Percentiles rank a stretch among this genome's conserved stretches.
phyloP scores from a whole-genome alignment of 2,888 invertebrate genomes.

The Ormyrus labotus region DNA sequence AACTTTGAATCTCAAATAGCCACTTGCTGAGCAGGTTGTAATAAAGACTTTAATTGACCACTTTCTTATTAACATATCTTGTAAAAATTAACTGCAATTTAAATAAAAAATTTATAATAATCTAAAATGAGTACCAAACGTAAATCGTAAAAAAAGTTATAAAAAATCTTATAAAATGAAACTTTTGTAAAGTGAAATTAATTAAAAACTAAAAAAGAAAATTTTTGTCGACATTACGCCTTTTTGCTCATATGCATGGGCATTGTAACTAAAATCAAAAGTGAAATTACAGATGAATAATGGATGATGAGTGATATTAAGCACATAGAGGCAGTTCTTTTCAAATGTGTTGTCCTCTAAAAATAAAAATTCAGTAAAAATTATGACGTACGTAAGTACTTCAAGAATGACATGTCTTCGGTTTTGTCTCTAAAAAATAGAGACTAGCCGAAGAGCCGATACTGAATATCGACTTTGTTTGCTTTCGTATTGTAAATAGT shows the following conservation, averaged over 20 bases:
- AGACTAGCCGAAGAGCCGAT: slow-evolving; percentile 20
- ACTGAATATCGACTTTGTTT: not conserved
- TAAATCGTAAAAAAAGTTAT: not conserved
- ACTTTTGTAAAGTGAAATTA: not conserved
- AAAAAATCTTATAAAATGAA: not conserved
- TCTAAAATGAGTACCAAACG: not conserved
- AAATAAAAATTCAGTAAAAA: slow-evolving; percentile 50
- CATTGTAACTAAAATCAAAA: slow-evolving; percentile 55
- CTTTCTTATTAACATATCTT: not conserved
- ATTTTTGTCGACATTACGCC: slow-evolving; percentile 15
- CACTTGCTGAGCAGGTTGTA: slow-evolving; percentile 37
- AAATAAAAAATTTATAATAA: slow-evolving; percentile 9
- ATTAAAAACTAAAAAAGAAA: not conserved
- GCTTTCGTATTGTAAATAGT: not conserved
- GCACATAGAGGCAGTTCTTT: slow-evolving; percentile 63
- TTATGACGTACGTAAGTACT: slow-evolving; percentile 39
- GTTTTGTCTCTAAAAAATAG: slow-evolving; percentile 22
- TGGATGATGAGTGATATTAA: slow-evolving; percentile 66
- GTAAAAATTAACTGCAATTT: not conserved
- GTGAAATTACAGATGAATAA: slow-evolving; percentile 60
- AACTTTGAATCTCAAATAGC: slow-evolving; percentile 69
- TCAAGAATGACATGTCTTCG: slow-evolving; percentile 35
- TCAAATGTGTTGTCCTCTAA: slow-evolving; percentile 55
- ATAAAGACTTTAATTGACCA: slow-evolving; percentile 30
- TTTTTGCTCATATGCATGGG: slow-evolving; percentile 31